A percentile compares a stretch with the other conserved stretches of the same genome.
These are phyloP conservation scores for Rallus limicola DNA, from an alignment of 2,113 vertebrate species.

Conservation along the genomic window DNA sequence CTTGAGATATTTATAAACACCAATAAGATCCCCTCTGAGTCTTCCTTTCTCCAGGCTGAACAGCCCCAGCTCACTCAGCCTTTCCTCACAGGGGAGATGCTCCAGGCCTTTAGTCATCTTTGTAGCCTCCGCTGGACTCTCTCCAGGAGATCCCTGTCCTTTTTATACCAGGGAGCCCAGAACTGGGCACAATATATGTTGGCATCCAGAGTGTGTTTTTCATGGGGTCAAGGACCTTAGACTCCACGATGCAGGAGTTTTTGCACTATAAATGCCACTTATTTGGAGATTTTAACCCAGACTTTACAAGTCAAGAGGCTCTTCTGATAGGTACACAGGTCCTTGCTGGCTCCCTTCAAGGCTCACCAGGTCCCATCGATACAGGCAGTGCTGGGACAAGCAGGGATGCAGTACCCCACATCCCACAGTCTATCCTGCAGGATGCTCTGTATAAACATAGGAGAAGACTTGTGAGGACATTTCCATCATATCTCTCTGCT, in stretches of 20 bases:
- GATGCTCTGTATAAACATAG: not conserved
- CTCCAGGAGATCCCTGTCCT: too few species aligned
- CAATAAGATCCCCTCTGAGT: too few species aligned
- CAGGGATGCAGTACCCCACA: not conserved
- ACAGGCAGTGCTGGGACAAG: not conserved
- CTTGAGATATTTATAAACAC: too few species aligned
- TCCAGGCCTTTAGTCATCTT: too few species aligned
- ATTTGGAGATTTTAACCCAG: not conserved
- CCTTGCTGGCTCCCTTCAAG: not conserved
- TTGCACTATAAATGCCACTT: not conserved
- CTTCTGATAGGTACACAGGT: not conserved
- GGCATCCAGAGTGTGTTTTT: rapidly evolving
- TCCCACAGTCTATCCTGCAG: not conserved
- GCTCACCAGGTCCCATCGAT: not conserved
- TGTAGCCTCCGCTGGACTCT: too few species aligned
- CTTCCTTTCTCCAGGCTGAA: too few species aligned
- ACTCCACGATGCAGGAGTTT: not conserved
- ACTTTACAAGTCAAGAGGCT: not conserved
- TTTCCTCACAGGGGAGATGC: too few species aligned
- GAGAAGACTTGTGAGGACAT: not conserved
- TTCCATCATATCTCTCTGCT: not conserved
- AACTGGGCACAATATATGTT: too few species aligned
- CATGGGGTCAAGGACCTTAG: not conserved
- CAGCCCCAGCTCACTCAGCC: too few species aligned
- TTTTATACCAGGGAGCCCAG: too few species aligned